These are phyloP conservation scores for Eidolon helvum DNA, from an alignment of 2,113 vertebrate genomes.

Conservation along the genomic window DNA sequence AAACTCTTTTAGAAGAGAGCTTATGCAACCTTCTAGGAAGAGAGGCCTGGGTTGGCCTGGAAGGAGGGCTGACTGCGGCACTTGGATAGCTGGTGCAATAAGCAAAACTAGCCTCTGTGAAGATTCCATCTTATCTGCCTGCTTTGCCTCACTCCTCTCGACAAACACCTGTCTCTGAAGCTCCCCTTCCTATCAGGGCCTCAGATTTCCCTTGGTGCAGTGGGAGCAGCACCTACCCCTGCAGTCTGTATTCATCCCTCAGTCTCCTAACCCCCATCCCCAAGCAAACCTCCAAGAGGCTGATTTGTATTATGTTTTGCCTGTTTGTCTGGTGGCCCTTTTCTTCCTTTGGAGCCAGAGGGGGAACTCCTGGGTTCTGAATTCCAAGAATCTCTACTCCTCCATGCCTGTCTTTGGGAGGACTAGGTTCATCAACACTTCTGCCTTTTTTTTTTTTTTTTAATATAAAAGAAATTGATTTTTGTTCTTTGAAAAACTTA, in stretches of 20 bases:
- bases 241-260: not conserved
- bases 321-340: not conserved
- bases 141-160: not conserved
- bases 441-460: no score
- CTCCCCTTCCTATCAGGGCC: not conserved
- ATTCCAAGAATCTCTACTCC: not conserved
- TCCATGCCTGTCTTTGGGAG: rapidly evolving
- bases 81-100: not conserved
- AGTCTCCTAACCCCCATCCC: not conserved
- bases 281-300: conserved; percentile 5
- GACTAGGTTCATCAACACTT: not conserved
- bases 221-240: not conserved
- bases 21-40: not conserved
- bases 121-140: not conserved
- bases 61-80: not conserved
- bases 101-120: not conserved
- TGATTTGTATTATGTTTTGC: conserved; percentile 27
- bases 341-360: not conserved
- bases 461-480: not conserved
- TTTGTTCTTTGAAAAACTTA: not conserved
- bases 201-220: not conserved
- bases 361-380: not conserved
- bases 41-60: not conserved
- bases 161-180: no score
- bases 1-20: not conserved